phyloP scores from a whole-genome alignment of 2,113 vertebrate species.

The Orientallactaga bullata region DNA sequence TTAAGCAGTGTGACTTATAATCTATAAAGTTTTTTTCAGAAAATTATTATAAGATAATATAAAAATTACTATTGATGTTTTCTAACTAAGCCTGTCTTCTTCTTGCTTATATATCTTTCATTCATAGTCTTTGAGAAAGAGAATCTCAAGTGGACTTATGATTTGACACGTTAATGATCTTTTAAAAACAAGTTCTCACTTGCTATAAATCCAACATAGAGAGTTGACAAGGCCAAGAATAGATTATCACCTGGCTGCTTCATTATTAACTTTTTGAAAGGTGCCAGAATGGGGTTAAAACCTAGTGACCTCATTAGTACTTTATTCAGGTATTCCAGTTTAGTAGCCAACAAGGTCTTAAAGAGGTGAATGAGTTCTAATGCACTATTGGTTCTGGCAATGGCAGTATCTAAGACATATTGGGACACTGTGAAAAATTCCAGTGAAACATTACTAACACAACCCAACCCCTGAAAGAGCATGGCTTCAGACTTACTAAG shows the following conservation, averaged over 20 bases:
- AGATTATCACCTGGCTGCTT: slow-evolving; percentile 66
- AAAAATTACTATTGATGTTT: not conserved
- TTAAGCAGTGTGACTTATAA: not conserved
- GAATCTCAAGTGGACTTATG: not conserved
- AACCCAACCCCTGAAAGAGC: not conserved
- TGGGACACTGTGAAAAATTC: slow-evolving; percentile 14
- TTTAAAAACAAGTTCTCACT: slow-evolving; percentile 65
- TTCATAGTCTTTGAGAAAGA: not conserved
- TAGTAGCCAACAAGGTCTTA: slow-evolving; percentile 3
- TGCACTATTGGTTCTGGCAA: slow-evolving; percentile 27
- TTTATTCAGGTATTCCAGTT: slow-evolving; percentile 2
- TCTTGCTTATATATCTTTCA: slow-evolving; percentile 25
- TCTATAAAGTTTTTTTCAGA: not conserved
- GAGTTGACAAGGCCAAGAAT: slow-evolving; percentile 38
- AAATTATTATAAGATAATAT: not conserved
- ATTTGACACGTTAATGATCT: slow-evolving; percentile 65
- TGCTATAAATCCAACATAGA: slow-evolving; percentile 53
- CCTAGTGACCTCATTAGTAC: slow-evolving; percentile 28
- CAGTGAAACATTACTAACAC: not conserved
- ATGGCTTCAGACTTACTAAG: not conserved
- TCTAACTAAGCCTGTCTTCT: not conserved
- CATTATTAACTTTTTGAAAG: slow-evolving; percentile 47
- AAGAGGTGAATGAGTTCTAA: slow-evolving; percentile 60
- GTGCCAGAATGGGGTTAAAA: slow-evolving; percentile 25
- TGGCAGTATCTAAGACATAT: not conserved